Conservation (phyloP, 1,140 invertebrate genomes). For the Eciton burchellii region DNA sequence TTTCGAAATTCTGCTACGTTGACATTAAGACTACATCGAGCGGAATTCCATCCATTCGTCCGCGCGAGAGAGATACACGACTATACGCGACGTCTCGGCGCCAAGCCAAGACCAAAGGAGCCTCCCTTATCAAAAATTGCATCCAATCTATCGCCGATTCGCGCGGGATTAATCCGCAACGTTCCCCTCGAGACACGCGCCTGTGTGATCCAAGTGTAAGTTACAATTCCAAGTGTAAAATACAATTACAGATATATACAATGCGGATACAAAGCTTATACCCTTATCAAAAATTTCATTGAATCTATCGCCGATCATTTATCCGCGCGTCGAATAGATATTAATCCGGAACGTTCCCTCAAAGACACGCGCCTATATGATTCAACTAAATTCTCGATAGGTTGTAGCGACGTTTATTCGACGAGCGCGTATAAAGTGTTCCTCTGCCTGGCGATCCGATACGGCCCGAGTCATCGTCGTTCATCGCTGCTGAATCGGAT, state of each 20-base stretch:
- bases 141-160: conserved; percentile 1
- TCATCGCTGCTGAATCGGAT: conserved; percentile 54
- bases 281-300: not conserved
- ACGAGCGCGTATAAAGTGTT: conserved; percentile 62
- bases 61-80: too few species aligned
- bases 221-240: too few species aligned
- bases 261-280: too few species aligned
- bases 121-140: not conserved
- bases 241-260: too few species aligned
- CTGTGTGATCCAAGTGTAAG: not conserved
- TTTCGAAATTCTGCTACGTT: too few species aligned
- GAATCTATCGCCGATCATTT: not conserved
- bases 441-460: conserved; percentile 41
- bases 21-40: too few species aligned
- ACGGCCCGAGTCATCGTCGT: conserved; percentile 11
- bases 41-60: too few species aligned
- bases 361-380: not conserved
- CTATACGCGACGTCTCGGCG: too few species aligned
- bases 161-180: not conserved
- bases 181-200: not conserved
- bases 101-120: too few species aligned
- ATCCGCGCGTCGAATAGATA: conserved; percentile 1
- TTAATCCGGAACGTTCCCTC: not conserved
- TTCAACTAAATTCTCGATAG: conserved; percentile 40
- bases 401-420: conserved; percentile 60